Evolutionary conservation across 2,888 invertebrate genomes (phyloP), one percentile per base, ranked within the genome.

Genomic region (Andrena camellia): DNA sequence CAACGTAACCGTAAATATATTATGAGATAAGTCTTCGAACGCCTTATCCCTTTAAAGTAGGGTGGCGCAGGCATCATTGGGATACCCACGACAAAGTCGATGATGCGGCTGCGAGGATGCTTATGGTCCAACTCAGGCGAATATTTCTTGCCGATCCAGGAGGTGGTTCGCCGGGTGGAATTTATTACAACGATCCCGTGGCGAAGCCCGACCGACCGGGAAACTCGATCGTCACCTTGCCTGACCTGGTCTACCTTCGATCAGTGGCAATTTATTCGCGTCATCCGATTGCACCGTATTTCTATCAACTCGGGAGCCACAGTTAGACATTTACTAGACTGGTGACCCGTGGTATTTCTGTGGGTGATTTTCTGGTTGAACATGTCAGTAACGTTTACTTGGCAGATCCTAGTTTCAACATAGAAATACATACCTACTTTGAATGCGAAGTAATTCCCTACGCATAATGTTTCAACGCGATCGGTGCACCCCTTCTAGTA

Each of bases 1-100:
- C 81, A 85, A 81, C 81, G 83, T 76, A 85, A 82, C 79, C 87
- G 84, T 88, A 88, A 88, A 88, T 88, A 86, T 86, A 86, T 88
- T 86, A 87, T 78, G 86, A 87, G 88, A 88, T 88, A 88, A 88
- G 88, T 88, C 88, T 76, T 73, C 69, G 71, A 85, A 86, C 78
- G 79, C 86, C 88, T 88, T 87, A 88, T 86, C 87, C 88, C 78
- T 87, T 86, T 88, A 86, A 86, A 80, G 88, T 26, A 77, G 62
- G 87, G 73, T 78, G 63, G 76, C 75, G 35, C 68, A 62, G 69
- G 59, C 71, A 70, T 26, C 68, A 48, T n/a, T 59, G 71, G 68
- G 23, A 62, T 72, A 80, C 31, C 75, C 17, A 23, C 57, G 71
- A 26, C 62, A 68, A 57, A 76, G 73, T 59, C 84, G 85, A 78